phyloP scores from a whole-genome alignment of 2,888 invertebrate genomes.

The Dendrolimus houi region DNA sequence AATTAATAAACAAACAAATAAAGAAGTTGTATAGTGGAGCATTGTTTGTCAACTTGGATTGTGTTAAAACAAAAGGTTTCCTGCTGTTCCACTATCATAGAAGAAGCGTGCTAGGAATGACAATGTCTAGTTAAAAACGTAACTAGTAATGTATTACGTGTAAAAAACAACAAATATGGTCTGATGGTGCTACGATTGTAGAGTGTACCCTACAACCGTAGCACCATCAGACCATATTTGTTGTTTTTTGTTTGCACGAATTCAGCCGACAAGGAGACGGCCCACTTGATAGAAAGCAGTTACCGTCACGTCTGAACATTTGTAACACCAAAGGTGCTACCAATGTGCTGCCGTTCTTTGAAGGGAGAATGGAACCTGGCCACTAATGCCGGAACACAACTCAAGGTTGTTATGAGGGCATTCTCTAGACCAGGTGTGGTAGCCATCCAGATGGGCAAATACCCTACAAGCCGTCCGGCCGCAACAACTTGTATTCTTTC shows the following conservation, averaged over 20 bases:
- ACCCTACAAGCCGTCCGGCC: neutral
- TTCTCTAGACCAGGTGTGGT: neutral
- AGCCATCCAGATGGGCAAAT: neutral
- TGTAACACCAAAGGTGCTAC: neutral
- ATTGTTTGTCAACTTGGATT: neutral
- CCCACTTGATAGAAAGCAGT: neutral
- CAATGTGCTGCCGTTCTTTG: neutral
- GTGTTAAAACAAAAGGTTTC: neutral
- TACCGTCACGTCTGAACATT: neutral
- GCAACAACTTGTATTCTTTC: no score
- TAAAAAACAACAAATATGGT: no score
- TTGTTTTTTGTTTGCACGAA: neutral
- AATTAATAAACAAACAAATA: conserved; percentile 12
- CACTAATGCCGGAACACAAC: neutral
- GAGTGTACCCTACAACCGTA: no score
- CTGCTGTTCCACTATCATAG: no score
- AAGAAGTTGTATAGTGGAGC: conserved; percentile 12
- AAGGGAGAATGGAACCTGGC: neutral
- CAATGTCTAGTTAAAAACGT: no score
- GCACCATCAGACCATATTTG: no score
- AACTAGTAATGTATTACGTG: no score
- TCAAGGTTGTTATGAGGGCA: neutral
- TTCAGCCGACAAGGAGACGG: neutral
- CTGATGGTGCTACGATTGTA: no score
- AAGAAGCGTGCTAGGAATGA: no score